Conservation (phyloP, 2,113 vertebrate genomes). For the Agelaius tricolor region DNA sequence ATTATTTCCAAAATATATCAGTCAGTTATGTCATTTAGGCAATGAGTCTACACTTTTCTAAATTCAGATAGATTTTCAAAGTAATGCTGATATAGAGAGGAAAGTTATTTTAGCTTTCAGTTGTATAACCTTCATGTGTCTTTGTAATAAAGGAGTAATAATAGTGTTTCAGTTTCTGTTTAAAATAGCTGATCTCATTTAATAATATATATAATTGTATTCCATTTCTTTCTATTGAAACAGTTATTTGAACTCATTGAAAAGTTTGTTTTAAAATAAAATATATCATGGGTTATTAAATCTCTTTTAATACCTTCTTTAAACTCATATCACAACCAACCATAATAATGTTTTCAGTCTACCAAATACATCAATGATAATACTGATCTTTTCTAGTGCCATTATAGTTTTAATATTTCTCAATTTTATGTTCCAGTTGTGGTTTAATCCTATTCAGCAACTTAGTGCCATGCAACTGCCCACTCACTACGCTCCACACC, state of each 20-base stretch:
- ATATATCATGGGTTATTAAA: neutral
- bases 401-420: neutral
- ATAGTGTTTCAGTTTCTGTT: neutral
- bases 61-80: neutral
- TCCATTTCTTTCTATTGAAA: neutral
- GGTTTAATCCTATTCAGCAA: neutral
- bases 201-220: neutral
- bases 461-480: neutral
- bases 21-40: neutral
- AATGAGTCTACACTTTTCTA: neutral
- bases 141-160: neutral
- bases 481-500: neutral
- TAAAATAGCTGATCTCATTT: neutral
- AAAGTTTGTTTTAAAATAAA: neutral
- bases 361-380: neutral
- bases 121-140: neutral
- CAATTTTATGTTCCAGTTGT: neutral
- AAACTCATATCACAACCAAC: neutral
- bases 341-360: neutral
- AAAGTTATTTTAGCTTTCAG: neutral
- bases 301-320: neutral
- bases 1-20: neutral
- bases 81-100: neutral
- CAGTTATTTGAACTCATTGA: neutral
- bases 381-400: neutral